These are phyloP conservation scores for Xenopus laevis DNA, from an alignment of 2,113 vertebrate species.

Conservation along the genomic window DNA sequence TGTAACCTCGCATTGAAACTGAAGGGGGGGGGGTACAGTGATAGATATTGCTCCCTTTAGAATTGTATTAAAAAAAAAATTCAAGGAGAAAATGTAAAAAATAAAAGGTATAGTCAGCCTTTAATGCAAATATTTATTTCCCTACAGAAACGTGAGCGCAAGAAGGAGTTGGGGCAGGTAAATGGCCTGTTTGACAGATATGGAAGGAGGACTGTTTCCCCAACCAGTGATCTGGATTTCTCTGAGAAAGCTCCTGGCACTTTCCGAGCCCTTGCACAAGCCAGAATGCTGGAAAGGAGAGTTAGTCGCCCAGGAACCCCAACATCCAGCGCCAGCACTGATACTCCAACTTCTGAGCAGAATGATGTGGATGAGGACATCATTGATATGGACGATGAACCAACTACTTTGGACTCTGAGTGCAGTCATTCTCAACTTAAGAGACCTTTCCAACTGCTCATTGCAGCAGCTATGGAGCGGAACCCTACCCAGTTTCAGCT, in stretches of 20 bases:
- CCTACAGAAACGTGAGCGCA: conserved; percentile 88
- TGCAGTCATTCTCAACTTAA: conserved; percentile 82
- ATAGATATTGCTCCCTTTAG: too few species aligned
- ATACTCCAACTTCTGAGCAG: conserved; percentile 90
- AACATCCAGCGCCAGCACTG: conserved; percentile 90
- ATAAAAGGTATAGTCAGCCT: too few species aligned
- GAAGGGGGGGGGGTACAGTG: too few species aligned
- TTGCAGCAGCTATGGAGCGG: conserved; percentile 94
- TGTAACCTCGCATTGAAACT: too few species aligned
- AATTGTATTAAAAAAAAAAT: too few species aligned
- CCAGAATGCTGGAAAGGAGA: conserved; percentile 85
- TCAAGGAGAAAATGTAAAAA: too few species aligned
- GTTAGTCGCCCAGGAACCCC: conserved; percentile 90
- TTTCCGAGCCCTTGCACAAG: conserved; percentile 81
- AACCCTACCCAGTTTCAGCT: conserved; percentile 98
- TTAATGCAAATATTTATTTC: conserved; percentile 6
- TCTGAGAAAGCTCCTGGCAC: conserved; percentile 77
- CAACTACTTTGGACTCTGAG: conserved; percentile 77
- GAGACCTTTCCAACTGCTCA: conserved; percentile 93
- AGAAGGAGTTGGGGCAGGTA: conserved; percentile 85
- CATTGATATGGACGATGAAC: conserved; percentile 90
- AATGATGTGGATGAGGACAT: conserved; percentile 91
- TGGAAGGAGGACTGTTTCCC: conserved; percentile 80
- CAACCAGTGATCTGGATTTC: conserved; percentile 84
- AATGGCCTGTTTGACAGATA: conserved; percentile 87